These are phyloP conservation scores for Neodiprion pinetum DNA, from an alignment of 1,140 invertebrate species.

Conservation along the genomic window DNA sequence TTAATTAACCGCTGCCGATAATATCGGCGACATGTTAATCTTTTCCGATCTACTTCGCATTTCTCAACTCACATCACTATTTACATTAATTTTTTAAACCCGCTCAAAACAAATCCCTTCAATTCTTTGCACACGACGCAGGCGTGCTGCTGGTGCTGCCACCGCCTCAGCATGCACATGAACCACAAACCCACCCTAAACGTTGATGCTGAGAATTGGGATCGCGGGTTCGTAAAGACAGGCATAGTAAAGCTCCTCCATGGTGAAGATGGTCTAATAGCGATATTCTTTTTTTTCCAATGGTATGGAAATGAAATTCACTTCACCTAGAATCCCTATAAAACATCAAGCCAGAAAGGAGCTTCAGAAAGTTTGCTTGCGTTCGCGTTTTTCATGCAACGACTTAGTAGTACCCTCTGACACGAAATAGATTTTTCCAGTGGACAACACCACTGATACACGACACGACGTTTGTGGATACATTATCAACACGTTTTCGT, in stretches of 20 bases:
- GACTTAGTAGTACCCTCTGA: no score
- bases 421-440: no score
- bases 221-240: background rate
- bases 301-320: no score
- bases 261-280: no score
- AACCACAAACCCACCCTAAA: background rate
- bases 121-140: constrained; percentile 25
- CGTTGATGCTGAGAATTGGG: background rate
- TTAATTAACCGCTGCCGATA: constrained; percentile 10
- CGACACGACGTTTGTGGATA: no score
- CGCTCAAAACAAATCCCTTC: constrained; percentile 28
- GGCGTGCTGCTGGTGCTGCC: constrained; percentile 33
- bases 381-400: no score
- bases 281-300: no score
- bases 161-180: constrained; percentile 30
- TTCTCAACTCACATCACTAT: constrained; percentile 19
- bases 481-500: no score
- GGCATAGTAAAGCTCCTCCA: background rate
- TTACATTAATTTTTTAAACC: constrained; percentile 21
- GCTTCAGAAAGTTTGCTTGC: no score
- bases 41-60: constrained; percentile 32
- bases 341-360: no score
- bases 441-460: no score
- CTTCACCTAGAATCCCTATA: no score
- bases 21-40: constrained; percentile 3